Evolutionary conservation across 2,113 vertebrate genomes (phyloP), one percentile per base, ranked within the genome.

Genomic region (Chaetodon auriga): DNA sequence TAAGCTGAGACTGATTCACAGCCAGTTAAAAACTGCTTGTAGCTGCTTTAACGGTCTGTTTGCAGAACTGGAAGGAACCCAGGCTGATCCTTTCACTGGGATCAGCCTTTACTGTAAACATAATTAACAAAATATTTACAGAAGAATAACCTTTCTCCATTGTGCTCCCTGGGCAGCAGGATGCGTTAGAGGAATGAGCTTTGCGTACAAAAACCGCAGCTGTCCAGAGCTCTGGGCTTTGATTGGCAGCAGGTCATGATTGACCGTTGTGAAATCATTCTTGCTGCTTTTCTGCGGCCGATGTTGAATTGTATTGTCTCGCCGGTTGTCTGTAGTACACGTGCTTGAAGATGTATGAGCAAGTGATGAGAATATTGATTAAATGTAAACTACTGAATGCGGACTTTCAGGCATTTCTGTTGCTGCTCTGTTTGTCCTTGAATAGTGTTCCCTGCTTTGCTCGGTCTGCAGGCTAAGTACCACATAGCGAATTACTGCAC

Each of bases 61-160:
- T 79, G 55, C 68, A 19, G 43, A n/a, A 6, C 63, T 83, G 51
- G 63, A 83, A 53, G 23, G 76, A 80, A 25, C 19, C 41, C 36
- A 1, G 65, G 57, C 64, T 71, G 83, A 79, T 80, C 18, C 46
- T n/a, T 78, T 58, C 63, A 80, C 36, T 60, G 77, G 55, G 81
- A 86, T 90, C 80, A 64, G 73, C 60, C 72, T 45, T 78, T 36
- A 74, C 72, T 88, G 75, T 92, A 92, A 93, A 94, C 90, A 90
- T 12, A 41, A 87, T 74, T 75, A 72, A 55, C 51, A 75, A 61
- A 93, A 94, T 89, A 94, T 94, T 94, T 95, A 93, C 65, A 90
- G 21, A 78, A 82, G 68, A 65, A 71, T 48, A 66, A 71, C 70
- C 61, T 30, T 43, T 73, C 79, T 87, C 77, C 78, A 82, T 92